Conservation (phyloP, 2,888 invertebrate genomes). For the Balanococcus diminutus region DNA sequence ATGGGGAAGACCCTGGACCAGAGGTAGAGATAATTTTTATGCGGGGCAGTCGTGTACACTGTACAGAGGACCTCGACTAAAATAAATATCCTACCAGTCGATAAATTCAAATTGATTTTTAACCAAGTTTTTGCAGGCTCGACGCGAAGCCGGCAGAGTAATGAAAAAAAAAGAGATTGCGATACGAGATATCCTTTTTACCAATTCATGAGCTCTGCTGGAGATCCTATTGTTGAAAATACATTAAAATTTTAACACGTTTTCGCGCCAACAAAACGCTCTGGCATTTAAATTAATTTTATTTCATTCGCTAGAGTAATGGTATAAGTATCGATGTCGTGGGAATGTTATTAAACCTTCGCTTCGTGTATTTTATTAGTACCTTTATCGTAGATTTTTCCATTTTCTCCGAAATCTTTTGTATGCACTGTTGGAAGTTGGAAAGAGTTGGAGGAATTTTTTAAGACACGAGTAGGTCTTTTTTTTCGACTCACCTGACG, state of each 20-base stretch:
- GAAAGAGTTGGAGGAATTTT: neutral
- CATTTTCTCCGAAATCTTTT: too few relatives aligned
- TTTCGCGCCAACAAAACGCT: neutral
- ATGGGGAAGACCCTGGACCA: neutral
- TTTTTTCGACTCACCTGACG: constrained; percentile 28
- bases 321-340: neutral
- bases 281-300: constrained; percentile 10
- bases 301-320: neutral
- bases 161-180: neutral
- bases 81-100: neutral
- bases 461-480: neutral
- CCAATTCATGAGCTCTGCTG: neutral
- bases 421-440: too few relatives aligned
- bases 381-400: too few relatives aligned
- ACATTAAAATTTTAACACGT: constrained; percentile 7
- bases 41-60: neutral
- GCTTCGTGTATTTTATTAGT: neutral
- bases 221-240: neutral
- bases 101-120: constrained; percentile 31
- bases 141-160: too few relatives aligned
- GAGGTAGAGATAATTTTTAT: neutral
- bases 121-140: neutral
- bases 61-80: neutral
- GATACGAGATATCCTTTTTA: neutral
- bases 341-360: neutral